phyloP scores from a whole-genome alignment of 2,113 vertebrate genomes.

The Perca schrenkii region DNA sequence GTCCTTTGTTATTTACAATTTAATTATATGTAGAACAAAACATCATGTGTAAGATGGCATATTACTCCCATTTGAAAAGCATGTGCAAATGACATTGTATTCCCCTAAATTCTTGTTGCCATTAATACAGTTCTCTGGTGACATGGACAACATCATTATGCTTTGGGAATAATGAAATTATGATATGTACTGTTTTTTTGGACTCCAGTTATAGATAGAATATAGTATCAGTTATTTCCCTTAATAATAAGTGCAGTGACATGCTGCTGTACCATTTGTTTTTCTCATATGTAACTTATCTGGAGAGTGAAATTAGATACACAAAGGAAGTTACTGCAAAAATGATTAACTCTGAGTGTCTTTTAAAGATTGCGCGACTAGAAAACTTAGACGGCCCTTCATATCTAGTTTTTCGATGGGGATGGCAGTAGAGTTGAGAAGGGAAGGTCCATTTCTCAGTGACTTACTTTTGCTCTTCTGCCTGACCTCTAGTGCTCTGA shows the following conservation, averaged over 20 bases:
- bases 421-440: slow-evolving; percentile 36
- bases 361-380: slow-evolving; percentile 13
- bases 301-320: slow-evolving; percentile 27
- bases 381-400: slow-evolving; percentile 10
- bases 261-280: neutral
- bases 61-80: neutral
- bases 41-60: slow-evolving; percentile 2
- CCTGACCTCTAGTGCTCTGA: slow-evolving; percentile 76
- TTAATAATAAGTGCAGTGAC: slow-evolving; percentile 12
- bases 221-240: neutral
- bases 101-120: neutral
- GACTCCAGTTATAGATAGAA: neutral
- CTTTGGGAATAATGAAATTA: neutral
- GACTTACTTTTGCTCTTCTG: slow-evolving; percentile 64
- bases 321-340: slow-evolving; percentile 31
- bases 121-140: neutral
- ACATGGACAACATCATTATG: neutral
- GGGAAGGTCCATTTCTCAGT: slow-evolving; percentile 62
- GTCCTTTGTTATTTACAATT: neutral
- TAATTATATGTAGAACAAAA: neutral
- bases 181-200: neutral
- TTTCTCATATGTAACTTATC: slow-evolving; percentile 16
- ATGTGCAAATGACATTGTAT: neutral
- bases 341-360: neutral
- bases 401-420: slow-evolving; percentile 17